Conservation (phyloP, 2,888 invertebrate species). For the Pimpla rufipes region DNA sequence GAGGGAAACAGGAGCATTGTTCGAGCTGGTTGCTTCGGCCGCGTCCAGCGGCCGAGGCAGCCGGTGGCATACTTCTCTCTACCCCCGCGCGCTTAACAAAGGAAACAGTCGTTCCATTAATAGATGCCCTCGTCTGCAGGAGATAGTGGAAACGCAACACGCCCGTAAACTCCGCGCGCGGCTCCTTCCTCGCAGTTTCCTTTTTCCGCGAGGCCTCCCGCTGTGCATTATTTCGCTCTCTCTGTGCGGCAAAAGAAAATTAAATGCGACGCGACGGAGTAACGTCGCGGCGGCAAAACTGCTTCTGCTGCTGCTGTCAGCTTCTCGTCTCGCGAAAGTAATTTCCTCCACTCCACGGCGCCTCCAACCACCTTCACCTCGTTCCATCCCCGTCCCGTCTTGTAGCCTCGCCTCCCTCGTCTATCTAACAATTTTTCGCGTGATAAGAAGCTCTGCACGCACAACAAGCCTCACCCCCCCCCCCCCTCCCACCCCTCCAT, state of each 20-base stretch:
- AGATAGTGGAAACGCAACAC: constrained; percentile 52
- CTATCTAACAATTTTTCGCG: constrained; percentile 59
- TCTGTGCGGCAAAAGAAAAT: constrained; percentile 56
- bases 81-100: constrained; percentile 54
- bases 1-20: constrained; percentile 60
- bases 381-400: constrained; percentile 41
- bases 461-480: constrained; percentile 4
- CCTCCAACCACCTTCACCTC: not conserved
- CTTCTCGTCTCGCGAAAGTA: constrained; percentile 68
- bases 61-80: constrained; percentile 51
- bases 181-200: constrained; percentile 25
- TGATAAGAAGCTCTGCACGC: constrained; percentile 62
- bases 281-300: constrained; percentile 41
- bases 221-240: constrained; percentile 22
- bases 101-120: constrained; percentile 68
- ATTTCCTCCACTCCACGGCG: constrained; percentile 61
- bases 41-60: constrained; percentile 6
- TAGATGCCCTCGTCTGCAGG: constrained; percentile 59
- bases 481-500: too few relatives aligned
- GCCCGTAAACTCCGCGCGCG: constrained; percentile 31
- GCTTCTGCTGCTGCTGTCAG: constrained; percentile 61
- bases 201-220: constrained; percentile 6
- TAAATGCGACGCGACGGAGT: constrained; percentile 57
- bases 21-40: constrained; percentile 33
- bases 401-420: constrained; percentile 32